Evolutionary conservation across 37 sponge, comb jelly and placozoan genomes (phyloP).

Genomic region (Agelas oroides): DNA sequence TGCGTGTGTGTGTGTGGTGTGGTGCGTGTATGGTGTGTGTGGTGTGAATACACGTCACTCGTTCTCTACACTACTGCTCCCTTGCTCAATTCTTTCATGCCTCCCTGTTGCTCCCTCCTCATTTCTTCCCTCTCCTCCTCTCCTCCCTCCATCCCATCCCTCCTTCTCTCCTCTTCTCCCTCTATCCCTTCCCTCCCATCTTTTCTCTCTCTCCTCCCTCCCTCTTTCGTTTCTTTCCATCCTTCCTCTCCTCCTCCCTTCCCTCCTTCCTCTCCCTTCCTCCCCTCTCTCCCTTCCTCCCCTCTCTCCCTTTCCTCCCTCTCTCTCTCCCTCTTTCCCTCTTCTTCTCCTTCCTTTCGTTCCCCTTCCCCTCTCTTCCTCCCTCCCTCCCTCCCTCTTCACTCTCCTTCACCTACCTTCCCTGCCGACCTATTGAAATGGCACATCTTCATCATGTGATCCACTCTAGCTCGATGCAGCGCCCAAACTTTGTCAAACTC

Average conservation of each 20-base stretch:
- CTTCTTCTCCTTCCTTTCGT: neutral
- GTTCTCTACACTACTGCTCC: too few relatives aligned
- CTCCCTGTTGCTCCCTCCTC: too few relatives aligned
- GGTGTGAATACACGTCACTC: too few relatives aligned
- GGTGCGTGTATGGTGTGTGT: too few relatives aligned
- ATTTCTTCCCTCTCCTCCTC: too few relatives aligned
- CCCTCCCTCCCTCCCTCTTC: neutral
- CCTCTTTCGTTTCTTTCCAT: neutral
- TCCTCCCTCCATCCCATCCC: neutral
- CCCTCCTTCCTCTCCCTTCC: neutral
- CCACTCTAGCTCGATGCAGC: constrained; percentile 67
- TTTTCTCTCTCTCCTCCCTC: too few relatives aligned
- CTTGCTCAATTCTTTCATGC: too few relatives aligned
- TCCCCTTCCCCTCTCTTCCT: constrained; percentile 6
- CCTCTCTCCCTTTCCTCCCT: neutral
- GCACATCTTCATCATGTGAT: constrained; percentile 76
- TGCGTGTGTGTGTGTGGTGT: too few relatives aligned
- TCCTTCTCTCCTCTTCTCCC: neutral
- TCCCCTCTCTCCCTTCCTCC: neutral
- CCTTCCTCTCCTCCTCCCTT: constrained; percentile 5
- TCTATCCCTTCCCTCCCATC: neutral
- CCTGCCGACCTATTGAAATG: constrained; percentile 43
- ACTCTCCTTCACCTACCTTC: neutral
- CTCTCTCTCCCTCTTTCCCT: too few relatives aligned
- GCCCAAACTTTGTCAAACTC: constrained; percentile 70